Evolutionary conservation across 2,888 invertebrate species (phyloP).

Genomic region (Apotomis capreana): DNA sequence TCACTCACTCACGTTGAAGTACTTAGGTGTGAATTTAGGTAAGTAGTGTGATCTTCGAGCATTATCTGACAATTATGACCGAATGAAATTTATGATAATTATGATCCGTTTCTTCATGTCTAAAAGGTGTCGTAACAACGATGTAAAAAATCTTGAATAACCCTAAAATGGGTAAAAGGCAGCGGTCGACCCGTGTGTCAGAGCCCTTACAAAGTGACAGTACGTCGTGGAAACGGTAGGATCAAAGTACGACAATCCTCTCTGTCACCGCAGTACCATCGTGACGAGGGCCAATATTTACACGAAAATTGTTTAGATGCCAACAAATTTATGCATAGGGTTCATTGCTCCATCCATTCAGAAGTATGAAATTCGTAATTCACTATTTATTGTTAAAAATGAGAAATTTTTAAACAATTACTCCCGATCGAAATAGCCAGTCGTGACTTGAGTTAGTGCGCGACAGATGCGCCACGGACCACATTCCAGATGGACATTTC

Average conservation of each 20-base stretch:
- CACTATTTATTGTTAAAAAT: conserved; percentile 23
- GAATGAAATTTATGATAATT: too few relatives aligned
- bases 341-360: conserved; percentile 44
- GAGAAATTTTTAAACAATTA: conserved; percentile 30
- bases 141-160: too few relatives aligned
- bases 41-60: too few relatives aligned
- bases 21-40: too few relatives aligned
- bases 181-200: not conserved
- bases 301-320: conserved; percentile 43
- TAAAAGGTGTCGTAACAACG: too few relatives aligned
- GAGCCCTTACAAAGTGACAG: conserved; percentile 14
- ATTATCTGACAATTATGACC: too few relatives aligned
- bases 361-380: conserved; percentile 35
- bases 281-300: conserved; percentile 41
- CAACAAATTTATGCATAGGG: conserved; percentile 42
- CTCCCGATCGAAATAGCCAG: conserved; percentile 20
- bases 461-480: conserved; percentile 68
- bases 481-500: conserved; percentile 62
- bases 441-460: conserved; percentile 64
- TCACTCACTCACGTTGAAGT: too few relatives aligned
- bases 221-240: not conserved
- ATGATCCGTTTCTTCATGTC: too few relatives aligned
- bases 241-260: conserved; percentile 35
- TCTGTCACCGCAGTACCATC: conserved; percentile 23
- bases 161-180: too few relatives aligned